Conservation (phyloP, 30 jellyfish, hydroid and myxozoan genomes). For the Nemopilema nomurai region DNA sequence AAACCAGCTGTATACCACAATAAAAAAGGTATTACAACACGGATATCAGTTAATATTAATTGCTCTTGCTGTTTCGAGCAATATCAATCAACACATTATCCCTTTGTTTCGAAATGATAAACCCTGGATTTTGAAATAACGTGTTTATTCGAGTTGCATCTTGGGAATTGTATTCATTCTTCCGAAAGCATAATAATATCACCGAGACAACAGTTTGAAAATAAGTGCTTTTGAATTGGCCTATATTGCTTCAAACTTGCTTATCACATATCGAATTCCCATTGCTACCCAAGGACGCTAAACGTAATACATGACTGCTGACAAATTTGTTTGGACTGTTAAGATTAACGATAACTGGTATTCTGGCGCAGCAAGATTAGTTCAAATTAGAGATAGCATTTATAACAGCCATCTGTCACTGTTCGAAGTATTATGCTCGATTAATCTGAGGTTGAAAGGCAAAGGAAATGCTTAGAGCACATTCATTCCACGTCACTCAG, state of each 20-base stretch:
- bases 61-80: background rate
- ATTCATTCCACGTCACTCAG: no score
- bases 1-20: background rate
- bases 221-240: background rate
- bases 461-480: background rate
- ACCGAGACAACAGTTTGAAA: background rate
- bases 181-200: background rate
- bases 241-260: background rate
- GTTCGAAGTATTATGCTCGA: background rate
- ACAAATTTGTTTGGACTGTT: background rate
- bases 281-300: background rate
- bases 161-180: background rate
- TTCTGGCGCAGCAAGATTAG: background rate
- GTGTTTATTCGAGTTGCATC: background rate
- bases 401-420: background rate
- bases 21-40: background rate
- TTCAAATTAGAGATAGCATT: background rate
- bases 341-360: background rate
- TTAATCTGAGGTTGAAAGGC: background rate
- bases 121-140: background rate
- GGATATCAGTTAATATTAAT: background rate
- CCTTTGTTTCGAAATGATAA: background rate
- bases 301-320: background rate
- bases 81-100: background rate
- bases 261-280: background rate